Conservation (phyloP, 2,888 invertebrate genomes). For the Ectropis crepuscularia region DNA sequence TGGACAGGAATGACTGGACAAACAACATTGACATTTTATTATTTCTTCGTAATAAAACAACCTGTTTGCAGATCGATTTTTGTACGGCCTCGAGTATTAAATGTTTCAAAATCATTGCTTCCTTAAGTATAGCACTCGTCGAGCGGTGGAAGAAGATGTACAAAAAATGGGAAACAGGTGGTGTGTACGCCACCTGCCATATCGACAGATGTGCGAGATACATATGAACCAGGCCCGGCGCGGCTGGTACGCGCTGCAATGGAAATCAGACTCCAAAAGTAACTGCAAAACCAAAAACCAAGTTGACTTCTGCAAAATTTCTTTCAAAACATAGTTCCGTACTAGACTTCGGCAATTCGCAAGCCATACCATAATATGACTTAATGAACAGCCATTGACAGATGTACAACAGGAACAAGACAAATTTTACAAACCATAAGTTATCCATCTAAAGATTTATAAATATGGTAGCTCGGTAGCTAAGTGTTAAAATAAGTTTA, state of each 20-base stretch:
- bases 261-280: constrained; percentile 19
- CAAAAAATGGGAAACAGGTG: constrained; percentile 78
- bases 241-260: constrained; percentile 1
- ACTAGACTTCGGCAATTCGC: too few species aligned
- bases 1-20: constrained; percentile 19
- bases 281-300: constrained; percentile 3
- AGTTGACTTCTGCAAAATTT: background rate
- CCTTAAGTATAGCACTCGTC: constrained; percentile 41
- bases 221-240: constrained; percentile 42
- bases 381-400: too few species aligned
- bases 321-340: too few species aligned
- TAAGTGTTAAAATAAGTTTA: too few species aligned
- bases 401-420: too few species aligned
- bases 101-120: constrained; percentile 31
- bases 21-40: constrained; percentile 20
- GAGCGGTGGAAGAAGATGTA: constrained; percentile 47
- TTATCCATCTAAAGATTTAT: too few species aligned
- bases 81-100: constrained; percentile 24
- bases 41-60: constrained; percentile 10
- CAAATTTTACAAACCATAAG: too few species aligned
- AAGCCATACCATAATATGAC: too few species aligned
- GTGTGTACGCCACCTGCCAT: constrained; percentile 64
- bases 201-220: constrained; percentile 64
- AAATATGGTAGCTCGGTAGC: too few species aligned
- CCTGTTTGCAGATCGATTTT: constrained; percentile 17